Evolutionary conservation across 2,888 invertebrate species (phyloP), one percentile per base, ranked within the genome.

Genomic region (Drosophila prolongata): DNA sequence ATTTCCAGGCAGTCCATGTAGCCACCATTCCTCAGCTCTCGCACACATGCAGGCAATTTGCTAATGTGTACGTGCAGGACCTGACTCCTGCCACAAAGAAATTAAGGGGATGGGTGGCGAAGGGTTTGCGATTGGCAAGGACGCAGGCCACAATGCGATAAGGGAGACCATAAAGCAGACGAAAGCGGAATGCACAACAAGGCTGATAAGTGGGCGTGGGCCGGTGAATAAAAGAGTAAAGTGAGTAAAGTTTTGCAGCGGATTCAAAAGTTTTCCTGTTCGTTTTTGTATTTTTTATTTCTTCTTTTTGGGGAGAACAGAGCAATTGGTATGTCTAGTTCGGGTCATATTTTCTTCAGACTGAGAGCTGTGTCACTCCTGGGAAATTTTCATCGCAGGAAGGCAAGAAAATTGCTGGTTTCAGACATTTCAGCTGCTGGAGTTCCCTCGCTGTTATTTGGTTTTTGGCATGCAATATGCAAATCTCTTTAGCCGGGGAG

Each of bases 21-120:
- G 38, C 55, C 27, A 38, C 16, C 54, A 30, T 55, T 38, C 35
- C 65, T 43, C 27, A 27, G 16, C 35, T 19, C 35, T 38, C 64
- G 52, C 58, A 46, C 60, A 62, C 65, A 64, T 59, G 55, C 62
- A 56, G 73, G 79, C 88, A 82, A 82, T 82, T 87, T 85, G 82
- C 86, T 82, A 82, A 82, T 78, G 72, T 79, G 85, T 77, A 76
- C 60, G 75, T 73, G 75, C 71, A 58, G 67, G 64, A 76, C 69
- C 70, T 53, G 78, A 69, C 73, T 77, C 38, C 57, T 77, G 69
- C 64, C 47, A 66, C 44, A 81, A 76, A 68, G 75, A 81, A 81
- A 85, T 85, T 75, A 85, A 76, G 24, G 24, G 24, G 52, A 30
- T 60, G 75, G 42, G 42, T 16, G 42, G 19, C 16, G 49, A 44